Conservation (phyloP, 2,113 vertebrate genomes). For the Danionella cerebrum region DNA sequence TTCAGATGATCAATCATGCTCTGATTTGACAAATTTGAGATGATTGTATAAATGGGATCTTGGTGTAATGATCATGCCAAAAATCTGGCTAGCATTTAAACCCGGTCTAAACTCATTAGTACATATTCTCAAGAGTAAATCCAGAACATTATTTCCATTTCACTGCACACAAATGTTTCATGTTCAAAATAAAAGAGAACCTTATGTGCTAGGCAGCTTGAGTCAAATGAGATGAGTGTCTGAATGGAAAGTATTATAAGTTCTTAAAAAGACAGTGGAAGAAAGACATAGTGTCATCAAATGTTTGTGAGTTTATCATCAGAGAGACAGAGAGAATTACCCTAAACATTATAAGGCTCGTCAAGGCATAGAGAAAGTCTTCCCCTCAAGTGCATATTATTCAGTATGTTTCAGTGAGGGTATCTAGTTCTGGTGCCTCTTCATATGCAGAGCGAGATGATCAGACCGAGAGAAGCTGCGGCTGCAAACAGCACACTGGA, state of each 20-base stretch:
- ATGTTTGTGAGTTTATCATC: neutral
- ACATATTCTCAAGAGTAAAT: no score
- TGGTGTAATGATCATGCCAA: no score
- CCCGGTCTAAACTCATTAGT: no score
- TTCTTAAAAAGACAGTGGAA: neutral
- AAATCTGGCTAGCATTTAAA: no score
- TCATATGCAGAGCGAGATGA: conserved; percentile 98
- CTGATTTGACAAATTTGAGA: no score
- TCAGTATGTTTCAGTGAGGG: conserved; percentile 28
- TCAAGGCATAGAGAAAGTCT: conserved; percentile 6
- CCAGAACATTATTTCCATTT: neutral
- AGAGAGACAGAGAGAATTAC: conserved; percentile 3
- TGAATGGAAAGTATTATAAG: neutral
- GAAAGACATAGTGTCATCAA: neutral
- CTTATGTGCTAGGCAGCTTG: neutral
- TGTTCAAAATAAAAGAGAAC: neutral
- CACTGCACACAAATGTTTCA: neutral
- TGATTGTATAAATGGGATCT: no score
- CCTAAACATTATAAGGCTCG: conserved; percentile 24
- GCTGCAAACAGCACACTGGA: conserved; percentile 92
- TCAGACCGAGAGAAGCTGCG: conserved; percentile 96
- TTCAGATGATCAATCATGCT: no score
- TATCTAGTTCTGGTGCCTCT: conserved; percentile 91
- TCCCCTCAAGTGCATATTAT: conserved; percentile 14
- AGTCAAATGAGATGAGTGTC: neutral